Conservation (phyloP, 2,113 vertebrate species). For the Shinisaurus crocodilurus region DNA sequence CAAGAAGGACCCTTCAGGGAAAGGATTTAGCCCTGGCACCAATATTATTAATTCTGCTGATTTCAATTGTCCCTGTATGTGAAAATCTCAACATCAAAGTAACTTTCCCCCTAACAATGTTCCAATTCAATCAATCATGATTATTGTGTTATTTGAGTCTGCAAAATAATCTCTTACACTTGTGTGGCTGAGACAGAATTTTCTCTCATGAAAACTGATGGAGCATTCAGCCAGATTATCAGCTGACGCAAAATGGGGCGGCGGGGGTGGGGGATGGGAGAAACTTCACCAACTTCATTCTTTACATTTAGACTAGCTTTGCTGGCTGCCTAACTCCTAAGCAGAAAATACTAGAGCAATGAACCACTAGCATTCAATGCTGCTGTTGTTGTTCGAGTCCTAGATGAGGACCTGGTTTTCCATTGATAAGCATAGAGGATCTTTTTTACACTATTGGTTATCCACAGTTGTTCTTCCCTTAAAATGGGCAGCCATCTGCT, state of each 20-base stretch:
- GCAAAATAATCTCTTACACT: not conserved
- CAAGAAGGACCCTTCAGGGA: not conserved
- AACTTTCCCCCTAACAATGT: not conserved
- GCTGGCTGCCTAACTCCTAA: not conserved
- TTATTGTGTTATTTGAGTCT: not conserved
- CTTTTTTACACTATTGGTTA: not conserved
- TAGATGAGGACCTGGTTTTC: not conserved
- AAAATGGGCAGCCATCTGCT: not conserved
- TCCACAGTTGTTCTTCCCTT: not conserved
- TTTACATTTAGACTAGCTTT: slow-evolving; percentile 4
- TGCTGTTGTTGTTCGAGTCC: not conserved
- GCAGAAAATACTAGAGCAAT: not conserved
- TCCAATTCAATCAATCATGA: not conserved
- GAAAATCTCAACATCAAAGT: not conserved
- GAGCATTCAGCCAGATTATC: slow-evolving; percentile 17
- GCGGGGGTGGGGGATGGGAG: not conserved
- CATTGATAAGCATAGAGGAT: not conserved
- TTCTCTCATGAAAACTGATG: slow-evolving; percentile 5
- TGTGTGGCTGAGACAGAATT: not conserved
- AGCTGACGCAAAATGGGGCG: not conserved
- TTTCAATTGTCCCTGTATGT: not conserved
- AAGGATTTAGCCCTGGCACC: not conserved
- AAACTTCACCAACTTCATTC: not conserved
- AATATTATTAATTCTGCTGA: not conserved
- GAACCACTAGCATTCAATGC: not conserved